These are phyloP conservation scores for Glaucopsyche alexis DNA, from an alignment of 2,888 invertebrate species.

Conservation along the genomic window DNA sequence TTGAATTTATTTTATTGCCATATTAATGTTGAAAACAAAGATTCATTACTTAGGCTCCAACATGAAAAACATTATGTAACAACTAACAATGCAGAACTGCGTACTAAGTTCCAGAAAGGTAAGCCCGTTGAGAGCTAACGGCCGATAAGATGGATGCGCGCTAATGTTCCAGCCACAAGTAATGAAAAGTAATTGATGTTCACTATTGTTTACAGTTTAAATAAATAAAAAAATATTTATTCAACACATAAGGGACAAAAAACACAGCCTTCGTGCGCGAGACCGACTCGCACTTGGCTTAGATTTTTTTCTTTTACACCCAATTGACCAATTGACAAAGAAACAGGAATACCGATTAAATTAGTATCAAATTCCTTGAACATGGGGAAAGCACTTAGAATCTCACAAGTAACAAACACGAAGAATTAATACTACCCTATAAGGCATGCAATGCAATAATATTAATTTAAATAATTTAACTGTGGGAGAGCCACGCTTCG, in stretches of 20 bases:
- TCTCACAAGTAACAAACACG: no score
- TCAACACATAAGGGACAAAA: no score
- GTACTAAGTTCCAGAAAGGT: constrained; percentile 16
- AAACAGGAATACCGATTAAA: not conserved
- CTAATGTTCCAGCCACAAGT: not conserved
- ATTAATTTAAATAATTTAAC: no score
- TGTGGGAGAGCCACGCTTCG: no score
- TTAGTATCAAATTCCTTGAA: not conserved
- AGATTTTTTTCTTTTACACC: not conserved
- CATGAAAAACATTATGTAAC: not conserved
- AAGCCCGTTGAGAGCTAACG: constrained; percentile 25
- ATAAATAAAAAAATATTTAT: no score
- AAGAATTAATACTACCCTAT: no score
- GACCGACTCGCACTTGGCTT: no score
- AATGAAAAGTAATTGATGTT: constrained; percentile 14
- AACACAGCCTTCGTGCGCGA: no score
- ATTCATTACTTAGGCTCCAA: not conserved
- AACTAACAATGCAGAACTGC: not conserved
- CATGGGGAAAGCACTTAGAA: no score
- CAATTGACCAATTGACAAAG: not conserved
- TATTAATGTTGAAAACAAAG: not conserved
- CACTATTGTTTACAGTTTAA: not conserved
- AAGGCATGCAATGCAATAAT: no score
- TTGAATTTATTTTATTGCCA: no score
- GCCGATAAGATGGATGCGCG: not conserved